Conservation (phyloP, 2,113 vertebrate genomes). For the Oenanthe oenanthe region DNA sequence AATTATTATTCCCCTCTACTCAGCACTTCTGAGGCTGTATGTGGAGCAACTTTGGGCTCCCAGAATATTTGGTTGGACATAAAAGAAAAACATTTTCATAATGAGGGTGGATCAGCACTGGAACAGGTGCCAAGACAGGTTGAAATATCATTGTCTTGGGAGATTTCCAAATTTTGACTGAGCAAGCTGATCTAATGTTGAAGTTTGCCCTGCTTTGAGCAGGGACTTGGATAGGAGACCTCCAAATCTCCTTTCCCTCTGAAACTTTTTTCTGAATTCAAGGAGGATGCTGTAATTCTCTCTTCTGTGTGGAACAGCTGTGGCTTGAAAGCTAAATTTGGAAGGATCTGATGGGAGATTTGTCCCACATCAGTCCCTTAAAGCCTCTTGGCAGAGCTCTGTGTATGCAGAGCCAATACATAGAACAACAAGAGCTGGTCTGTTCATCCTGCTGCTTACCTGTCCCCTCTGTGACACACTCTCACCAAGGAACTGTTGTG, state of each 20-base stretch:
- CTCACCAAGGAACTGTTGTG: neutral
- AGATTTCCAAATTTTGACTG: constrained; percentile 19
- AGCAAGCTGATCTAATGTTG: neutral
- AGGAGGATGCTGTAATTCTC: neutral
- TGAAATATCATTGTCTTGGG: constrained; percentile 9
- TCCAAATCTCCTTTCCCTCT: neutral
- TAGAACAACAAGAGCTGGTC: neutral
- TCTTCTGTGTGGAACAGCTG: neutral
- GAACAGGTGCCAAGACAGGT: constrained; percentile 27
- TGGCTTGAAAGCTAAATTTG: neutral
- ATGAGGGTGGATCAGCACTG: neutral
- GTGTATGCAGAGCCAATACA: neutral
- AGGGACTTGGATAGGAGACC: neutral
- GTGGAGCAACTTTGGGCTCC: constrained; percentile 4
- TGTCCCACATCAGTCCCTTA: neutral
- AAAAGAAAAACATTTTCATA: constrained; percentile 46
- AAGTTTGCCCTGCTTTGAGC: neutral
- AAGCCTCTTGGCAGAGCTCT: neutral
- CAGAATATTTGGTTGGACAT: constrained; percentile 20
- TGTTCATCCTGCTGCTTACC: neutral
- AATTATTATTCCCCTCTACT: constrained; percentile 34
- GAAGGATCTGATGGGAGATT: neutral
- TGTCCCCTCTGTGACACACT: neutral
- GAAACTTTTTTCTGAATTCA: neutral
- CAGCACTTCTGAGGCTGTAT: constrained; percentile 18